Conservation (phyloP, 1,140 invertebrate genomes). For the Battus philenor region DNA sequence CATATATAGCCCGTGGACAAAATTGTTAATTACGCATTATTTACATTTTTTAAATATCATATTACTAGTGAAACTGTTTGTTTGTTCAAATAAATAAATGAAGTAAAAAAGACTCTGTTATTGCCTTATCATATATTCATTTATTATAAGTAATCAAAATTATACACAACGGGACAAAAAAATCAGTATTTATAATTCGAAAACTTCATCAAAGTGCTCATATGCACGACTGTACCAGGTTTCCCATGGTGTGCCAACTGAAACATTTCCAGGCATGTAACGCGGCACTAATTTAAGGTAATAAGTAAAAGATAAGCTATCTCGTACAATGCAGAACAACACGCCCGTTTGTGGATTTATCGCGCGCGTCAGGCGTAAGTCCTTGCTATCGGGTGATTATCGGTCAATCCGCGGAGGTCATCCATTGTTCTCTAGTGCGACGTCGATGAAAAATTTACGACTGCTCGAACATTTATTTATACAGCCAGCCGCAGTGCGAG, state of each 20-base stretch:
- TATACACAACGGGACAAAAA: no score
- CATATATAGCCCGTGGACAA: no score
- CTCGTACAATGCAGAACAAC: constrained; percentile 33
- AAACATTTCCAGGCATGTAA: constrained; percentile 12
- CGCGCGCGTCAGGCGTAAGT: constrained; percentile 39
- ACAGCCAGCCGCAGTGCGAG: no score
- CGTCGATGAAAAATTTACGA: constrained; percentile 25
- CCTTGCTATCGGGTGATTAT: constrained; percentile 46
- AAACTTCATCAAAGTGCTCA: no score
- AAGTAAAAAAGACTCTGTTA: no score
- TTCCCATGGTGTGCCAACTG: constrained; percentile 6
- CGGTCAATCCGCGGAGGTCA: constrained; percentile 41
- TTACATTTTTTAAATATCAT: no score
- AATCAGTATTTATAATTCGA: no score
- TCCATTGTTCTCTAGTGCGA: constrained; percentile 32
- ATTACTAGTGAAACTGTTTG: no score
- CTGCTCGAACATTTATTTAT: constrained; percentile 1
- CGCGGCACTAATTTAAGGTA: constrained; percentile 17
- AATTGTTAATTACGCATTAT: no score
- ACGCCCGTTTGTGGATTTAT: constrained; percentile 42
- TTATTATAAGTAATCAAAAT: no score
- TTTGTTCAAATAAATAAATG: no score
- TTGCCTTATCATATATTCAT: no score
- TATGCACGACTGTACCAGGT: constrained; percentile 1
- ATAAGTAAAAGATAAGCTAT: constrained; percentile 47